These are phyloP conservation scores for Chaetodon auriga DNA, from an alignment of 2,113 vertebrate species.

Conservation along the genomic window DNA sequence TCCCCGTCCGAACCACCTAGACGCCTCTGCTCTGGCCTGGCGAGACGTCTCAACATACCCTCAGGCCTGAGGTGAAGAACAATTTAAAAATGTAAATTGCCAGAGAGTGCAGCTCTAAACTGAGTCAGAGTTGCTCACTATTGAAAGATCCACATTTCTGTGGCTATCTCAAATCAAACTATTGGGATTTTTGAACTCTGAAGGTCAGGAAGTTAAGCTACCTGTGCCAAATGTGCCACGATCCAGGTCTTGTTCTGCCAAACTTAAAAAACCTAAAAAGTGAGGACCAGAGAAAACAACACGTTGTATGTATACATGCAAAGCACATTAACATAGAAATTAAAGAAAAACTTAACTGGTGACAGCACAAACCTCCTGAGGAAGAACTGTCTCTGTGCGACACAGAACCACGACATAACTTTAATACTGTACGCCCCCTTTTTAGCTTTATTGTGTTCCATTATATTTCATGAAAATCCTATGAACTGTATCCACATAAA, in stretches of 20 bases:
- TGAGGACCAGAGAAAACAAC: conserved; percentile 21
- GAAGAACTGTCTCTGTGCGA: not conserved
- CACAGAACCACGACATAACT: not conserved
- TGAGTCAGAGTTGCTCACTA: not conserved
- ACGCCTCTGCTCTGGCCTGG: conserved; percentile 85
- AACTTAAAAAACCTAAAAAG: conserved; percentile 51
- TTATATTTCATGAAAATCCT: not conserved
- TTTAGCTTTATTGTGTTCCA: not conserved
- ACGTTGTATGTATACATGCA: conserved; percentile 2
- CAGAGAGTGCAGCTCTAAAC: not conserved
- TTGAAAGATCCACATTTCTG: conserved; percentile 26
- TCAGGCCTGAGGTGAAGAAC: conserved; percentile 69
- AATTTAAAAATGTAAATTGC: not conserved
- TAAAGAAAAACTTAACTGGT: not conserved
- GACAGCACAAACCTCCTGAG: conserved; percentile 8
- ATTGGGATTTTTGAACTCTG: not conserved
- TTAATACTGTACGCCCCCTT: not conserved
- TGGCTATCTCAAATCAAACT: not conserved
- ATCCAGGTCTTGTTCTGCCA: conserved; percentile 42
- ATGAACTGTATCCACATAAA: not conserved
- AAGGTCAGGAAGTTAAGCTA: conserved; percentile 22
- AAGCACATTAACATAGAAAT: not conserved
- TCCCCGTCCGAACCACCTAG: conserved; percentile 85
- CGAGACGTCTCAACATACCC: conserved; percentile 93
- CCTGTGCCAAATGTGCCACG: conserved; percentile 63